Conservation (phyloP, 2,113 vertebrate species). For the Syngnathus floridae region DNA sequence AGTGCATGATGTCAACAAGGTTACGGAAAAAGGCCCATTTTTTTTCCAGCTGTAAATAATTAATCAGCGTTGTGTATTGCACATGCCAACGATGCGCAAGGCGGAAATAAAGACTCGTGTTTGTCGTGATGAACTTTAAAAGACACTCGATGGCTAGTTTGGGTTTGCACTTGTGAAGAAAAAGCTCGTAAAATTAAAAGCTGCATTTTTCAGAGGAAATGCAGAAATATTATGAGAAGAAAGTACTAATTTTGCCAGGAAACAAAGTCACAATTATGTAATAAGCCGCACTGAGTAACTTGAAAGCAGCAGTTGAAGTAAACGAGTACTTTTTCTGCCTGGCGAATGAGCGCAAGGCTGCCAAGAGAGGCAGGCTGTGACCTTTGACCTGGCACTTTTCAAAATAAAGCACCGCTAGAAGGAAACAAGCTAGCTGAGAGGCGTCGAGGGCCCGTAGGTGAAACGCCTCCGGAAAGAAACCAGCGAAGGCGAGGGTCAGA, state of each 20-base stretch:
- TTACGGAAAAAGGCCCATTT: not conserved
- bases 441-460: conserved; percentile 33
- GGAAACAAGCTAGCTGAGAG: conserved; percentile 31
- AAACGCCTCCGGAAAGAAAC: conserved; percentile 60
- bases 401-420: conserved; percentile 46
- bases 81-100: conserved; percentile 10
- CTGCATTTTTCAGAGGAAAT: not conserved
- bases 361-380: conserved; percentile 37
- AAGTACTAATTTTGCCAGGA: not conserved
- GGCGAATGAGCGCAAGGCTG: conserved; percentile 54
- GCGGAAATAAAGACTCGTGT: not conserved
- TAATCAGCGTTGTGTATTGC: conserved; percentile 16
- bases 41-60: conserved; percentile 15
- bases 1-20: not conserved
- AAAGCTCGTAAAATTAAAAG: not conserved
- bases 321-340: conserved; percentile 35
- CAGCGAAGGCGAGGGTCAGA: conserved; percentile 30
- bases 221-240: not conserved
- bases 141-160: not conserved
- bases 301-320: conserved; percentile 5
- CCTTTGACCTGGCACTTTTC: conserved; percentile 53
- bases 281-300: conserved; percentile 30
- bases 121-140: not conserved
- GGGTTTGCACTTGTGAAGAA: not conserved
- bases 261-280: not conserved